phyloP scores from a whole-genome alignment of 2,113 vertebrate species.

The Hippocampus guttulatus region DNA sequence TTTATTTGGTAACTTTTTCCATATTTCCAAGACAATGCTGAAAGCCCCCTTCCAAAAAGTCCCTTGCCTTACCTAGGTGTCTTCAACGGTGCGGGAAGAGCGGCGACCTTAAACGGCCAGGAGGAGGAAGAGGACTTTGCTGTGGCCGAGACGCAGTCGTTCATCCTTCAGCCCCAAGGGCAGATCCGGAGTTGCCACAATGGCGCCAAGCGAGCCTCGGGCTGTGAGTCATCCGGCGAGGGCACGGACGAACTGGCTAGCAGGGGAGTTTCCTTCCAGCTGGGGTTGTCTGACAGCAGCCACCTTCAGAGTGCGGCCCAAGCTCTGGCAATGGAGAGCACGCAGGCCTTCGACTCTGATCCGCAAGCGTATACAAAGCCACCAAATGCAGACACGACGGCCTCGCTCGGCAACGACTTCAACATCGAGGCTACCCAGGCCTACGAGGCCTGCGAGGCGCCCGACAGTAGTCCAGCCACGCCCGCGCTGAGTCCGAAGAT shows the following conservation, averaged over 20 bases:
- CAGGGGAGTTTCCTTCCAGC: slow-evolving; percentile 38
- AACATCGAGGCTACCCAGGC: slow-evolving; percentile 46
- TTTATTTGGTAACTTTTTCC: background rate
- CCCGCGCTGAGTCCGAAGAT: slow-evolving; percentile 11
- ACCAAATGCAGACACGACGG: slow-evolving; percentile 1
- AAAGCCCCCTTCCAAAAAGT: background rate
- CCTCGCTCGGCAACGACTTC: slow-evolving; percentile 27
- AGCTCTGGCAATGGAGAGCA: slow-evolving; percentile 38
- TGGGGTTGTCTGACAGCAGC: slow-evolving; percentile 56
- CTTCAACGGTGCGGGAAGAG: slow-evolving; percentile 1
- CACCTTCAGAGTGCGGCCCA: slow-evolving; percentile 30
- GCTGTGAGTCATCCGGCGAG: slow-evolving; percentile 8
- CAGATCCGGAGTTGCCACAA: background rate
- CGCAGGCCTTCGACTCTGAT: slow-evolving; percentile 40
- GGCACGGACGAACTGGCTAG: slow-evolving; percentile 14
- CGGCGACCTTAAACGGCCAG: slow-evolving; percentile 34
- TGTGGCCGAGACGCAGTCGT: slow-evolving; percentile 68
- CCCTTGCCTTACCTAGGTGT: slow-evolving; percentile 17
- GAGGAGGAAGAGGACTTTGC: slow-evolving; percentile 60
- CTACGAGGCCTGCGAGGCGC: slow-evolving; percentile 14
- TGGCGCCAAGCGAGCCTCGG: slow-evolving; percentile 28
- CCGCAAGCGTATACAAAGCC: slow-evolving; percentile 34
- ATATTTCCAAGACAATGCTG: background rate
- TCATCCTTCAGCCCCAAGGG: slow-evolving; percentile 35
- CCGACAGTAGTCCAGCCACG: slow-evolving; percentile 3